Conservation (phyloP, 2,113 vertebrate genomes). For the Apodemus sylvaticus region DNA sequence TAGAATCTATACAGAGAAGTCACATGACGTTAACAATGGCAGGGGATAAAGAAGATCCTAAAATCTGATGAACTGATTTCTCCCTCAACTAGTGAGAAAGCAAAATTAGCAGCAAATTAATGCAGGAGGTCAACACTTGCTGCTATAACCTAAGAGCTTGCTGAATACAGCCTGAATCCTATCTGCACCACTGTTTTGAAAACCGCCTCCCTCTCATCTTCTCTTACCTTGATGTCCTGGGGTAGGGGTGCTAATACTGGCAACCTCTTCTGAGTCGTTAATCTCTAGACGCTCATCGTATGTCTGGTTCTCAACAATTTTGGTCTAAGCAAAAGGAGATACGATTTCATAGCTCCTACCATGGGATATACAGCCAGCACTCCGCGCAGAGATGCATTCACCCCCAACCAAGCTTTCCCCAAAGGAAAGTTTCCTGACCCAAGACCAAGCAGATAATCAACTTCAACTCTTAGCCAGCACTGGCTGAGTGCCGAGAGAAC, state of each 20-base stretch:
- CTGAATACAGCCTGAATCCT: neutral
- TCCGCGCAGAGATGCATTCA: neutral
- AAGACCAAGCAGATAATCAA: neutral
- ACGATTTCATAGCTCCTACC: neutral
- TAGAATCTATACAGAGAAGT: neutral
- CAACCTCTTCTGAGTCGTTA: conserved; percentile 88
- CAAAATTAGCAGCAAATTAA: neutral
- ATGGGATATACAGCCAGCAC: neutral
- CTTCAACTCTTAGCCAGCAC: neutral
- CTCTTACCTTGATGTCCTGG: conserved; percentile 81
- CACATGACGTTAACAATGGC: neutral
- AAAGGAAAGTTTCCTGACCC: neutral
- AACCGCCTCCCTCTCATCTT: neutral
- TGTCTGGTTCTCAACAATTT: conserved; percentile 89
- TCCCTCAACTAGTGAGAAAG: neutral
- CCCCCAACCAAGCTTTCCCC: neutral
- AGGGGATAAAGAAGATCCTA: neutral
- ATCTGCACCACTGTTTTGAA: neutral
- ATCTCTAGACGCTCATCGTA: conserved; percentile 95
- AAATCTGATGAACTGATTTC: neutral
- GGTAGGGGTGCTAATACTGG: conserved; percentile 85
- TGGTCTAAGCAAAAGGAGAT: conserved; percentile 75
- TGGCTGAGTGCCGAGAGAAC: neutral
- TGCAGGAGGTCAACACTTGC: neutral
- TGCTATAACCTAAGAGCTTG: neutral